Conservation (phyloP, 2,797 vertebrate genomes). For the Sebastes oblongus region DNA sequence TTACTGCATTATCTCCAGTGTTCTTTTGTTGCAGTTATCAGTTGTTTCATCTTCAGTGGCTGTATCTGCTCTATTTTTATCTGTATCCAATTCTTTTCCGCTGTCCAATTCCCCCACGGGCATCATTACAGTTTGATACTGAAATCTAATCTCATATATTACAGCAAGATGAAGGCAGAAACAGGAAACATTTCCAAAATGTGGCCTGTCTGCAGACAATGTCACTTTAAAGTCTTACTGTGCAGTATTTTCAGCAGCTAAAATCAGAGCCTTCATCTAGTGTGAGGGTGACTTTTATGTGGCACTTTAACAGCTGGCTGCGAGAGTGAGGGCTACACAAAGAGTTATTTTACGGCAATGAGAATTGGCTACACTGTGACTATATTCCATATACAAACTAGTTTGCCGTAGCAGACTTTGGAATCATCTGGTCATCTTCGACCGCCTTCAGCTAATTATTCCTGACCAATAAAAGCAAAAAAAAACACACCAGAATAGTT, state of each 20-base stretch:
- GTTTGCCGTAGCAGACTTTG: background rate
- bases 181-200: slow-evolving; percentile 4
- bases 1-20: background rate
- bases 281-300: slow-evolving; percentile 20
- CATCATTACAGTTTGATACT: slow-evolving; percentile 19
- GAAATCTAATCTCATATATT: slow-evolving; percentile 40
- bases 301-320: slow-evolving; percentile 12
- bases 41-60: slow-evolving; percentile 15
- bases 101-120: slow-evolving; percentile 1
- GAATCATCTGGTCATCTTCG: slow-evolving; percentile 27
- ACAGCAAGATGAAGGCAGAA: slow-evolving; percentile 15
- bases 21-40: slow-evolving; percentile 14
- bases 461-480: slow-evolving; percentile 18
- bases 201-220: background rate
- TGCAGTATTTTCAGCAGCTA: background rate
- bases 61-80: slow-evolving; percentile 27
- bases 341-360: slow-evolving; percentile 34
- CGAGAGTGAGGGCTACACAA: slow-evolving; percentile 6
- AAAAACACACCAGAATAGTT: background rate
- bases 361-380: slow-evolving; percentile 10
- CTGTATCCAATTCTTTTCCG: background rate
- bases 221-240: background rate
- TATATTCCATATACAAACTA: slow-evolving; percentile 15
- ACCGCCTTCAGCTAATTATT: slow-evolving; percentile 31
- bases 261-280: background rate